A percentile compares a stretch with the other conserved stretches of the same genome.
Conservation (phyloP, 2,888 invertebrate genomes). For the Adelphocoris suturalis region DNA sequence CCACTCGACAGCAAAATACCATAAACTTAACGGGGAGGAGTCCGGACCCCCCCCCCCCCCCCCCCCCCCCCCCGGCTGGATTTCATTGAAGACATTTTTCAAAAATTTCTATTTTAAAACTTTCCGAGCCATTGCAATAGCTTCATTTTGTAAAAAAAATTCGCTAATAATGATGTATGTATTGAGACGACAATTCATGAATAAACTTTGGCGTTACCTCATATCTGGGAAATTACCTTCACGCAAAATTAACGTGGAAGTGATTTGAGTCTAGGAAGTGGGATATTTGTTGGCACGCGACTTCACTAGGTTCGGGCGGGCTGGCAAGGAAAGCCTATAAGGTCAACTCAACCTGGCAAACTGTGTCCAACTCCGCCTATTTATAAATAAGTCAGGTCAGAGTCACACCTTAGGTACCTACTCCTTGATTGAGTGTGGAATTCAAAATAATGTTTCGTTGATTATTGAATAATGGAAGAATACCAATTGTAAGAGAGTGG, state of each 20-base stretch:
- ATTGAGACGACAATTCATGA: no score
- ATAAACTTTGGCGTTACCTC: not conserved
- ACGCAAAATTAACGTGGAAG: constrained; percentile 17
- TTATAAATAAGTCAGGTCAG: not conserved
- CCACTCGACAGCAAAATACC: no score
- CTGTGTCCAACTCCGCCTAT: constrained; percentile 17
- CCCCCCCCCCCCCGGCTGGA: no score
- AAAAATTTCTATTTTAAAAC: no score
- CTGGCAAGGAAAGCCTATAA: constrained; percentile 6
- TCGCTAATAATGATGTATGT: no score
- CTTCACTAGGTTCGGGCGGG: not conserved
- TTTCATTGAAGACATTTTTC: no score
- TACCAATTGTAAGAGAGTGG: no score
- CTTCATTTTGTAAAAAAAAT: no score
- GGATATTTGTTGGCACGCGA: not conserved
- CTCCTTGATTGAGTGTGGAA: not conserved
- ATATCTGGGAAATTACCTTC: not conserved
- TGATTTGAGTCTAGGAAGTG: not conserved
- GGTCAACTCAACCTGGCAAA: constrained; percentile 23
- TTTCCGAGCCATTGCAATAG: no score
- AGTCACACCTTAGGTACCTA: not conserved
- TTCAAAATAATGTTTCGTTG: not conserved
- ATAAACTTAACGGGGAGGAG: no score
- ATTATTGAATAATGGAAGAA: no score
- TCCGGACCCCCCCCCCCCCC: no score